Conservation (phyloP, 2,113 vertebrate genomes). For the Gymnogyps californianus region DNA sequence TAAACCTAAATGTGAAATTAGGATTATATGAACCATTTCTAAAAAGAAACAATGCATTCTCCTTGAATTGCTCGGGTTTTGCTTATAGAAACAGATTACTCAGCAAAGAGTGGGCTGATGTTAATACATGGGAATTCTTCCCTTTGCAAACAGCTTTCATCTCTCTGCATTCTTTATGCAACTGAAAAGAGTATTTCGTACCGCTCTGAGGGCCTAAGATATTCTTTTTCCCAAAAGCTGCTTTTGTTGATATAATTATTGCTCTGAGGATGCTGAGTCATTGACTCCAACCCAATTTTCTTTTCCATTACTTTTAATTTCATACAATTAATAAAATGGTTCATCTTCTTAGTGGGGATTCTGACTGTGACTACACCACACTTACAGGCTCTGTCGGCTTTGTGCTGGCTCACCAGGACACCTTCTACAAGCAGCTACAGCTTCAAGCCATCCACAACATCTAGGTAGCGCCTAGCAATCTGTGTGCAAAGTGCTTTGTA, state of each 20-base stretch:
- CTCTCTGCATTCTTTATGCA: background rate
- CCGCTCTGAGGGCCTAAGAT: background rate
- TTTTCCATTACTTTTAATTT: constrained; percentile 34
- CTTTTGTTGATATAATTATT: background rate
- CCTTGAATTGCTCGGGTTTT: background rate
- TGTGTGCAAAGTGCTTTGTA: accelerated
- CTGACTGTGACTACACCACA: background rate
- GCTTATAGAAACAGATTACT: constrained; percentile 12
- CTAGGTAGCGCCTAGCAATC: background rate
- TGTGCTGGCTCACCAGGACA: background rate
- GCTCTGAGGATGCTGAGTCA: background rate
- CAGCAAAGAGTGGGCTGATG: constrained; percentile 18
- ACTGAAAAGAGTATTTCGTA: background rate
- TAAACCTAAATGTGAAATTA: background rate
- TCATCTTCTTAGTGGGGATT: background rate
- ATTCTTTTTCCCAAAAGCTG: background rate
- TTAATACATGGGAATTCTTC: constrained; percentile 26
- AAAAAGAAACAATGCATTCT: background rate
- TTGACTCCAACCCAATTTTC: background rate
- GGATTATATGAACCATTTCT: background rate
- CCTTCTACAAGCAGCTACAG: background rate
- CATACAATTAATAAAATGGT: constrained; percentile 4
- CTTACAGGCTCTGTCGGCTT: accelerated
- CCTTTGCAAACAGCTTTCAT: background rate
- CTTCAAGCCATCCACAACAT: background rate